These are phyloP conservation scores for Thelaira solivaga DNA, from an alignment of 2,888 invertebrate genomes.

Conservation along the genomic window DNA sequence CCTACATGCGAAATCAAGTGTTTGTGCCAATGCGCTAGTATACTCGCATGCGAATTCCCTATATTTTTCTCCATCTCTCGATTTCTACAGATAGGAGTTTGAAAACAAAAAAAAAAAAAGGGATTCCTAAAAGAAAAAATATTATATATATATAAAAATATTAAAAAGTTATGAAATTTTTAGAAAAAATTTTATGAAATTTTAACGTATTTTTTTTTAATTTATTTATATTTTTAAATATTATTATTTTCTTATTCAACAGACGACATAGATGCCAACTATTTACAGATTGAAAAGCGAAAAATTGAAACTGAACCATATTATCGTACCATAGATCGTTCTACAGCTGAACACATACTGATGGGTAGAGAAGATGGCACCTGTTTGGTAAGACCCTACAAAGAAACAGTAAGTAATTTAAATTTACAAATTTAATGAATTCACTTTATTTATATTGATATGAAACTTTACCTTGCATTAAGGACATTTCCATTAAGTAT, in stretches of 20 bases:
- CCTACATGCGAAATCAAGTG: too few relatives aligned
- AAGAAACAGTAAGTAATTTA: conserved; percentile 67
- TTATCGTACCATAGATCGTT: conserved; percentile 74
- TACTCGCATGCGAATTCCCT: too few relatives aligned
- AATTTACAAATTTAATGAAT: too few relatives aligned
- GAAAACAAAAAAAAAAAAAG: too few relatives aligned
- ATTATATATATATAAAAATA: too few relatives aligned
- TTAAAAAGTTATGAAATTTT: too few relatives aligned
- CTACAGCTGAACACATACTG: conserved; percentile 72
- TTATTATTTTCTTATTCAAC: not conserved
- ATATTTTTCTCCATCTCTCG: too few relatives aligned
- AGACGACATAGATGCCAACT: conserved; percentile 72
- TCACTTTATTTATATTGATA: not conserved
- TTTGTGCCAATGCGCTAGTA: too few relatives aligned
- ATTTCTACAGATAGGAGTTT: too few relatives aligned
- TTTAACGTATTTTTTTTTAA: not conserved
- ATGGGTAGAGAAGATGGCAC: conserved; percentile 73
- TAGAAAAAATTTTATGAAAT: too few relatives aligned
- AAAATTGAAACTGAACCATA: conserved; percentile 74
- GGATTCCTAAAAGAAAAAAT: too few relatives aligned
- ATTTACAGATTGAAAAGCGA: conserved; percentile 70
- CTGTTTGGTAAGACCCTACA: conserved; percentile 75
- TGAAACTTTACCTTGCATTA: not conserved
- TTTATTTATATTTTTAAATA: too few relatives aligned
- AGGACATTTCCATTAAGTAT: conserved; percentile 75